Evolutionary conservation across 2,113 vertebrate genomes (phyloP).

Genomic region (Tychaedon coryphoeus): DNA sequence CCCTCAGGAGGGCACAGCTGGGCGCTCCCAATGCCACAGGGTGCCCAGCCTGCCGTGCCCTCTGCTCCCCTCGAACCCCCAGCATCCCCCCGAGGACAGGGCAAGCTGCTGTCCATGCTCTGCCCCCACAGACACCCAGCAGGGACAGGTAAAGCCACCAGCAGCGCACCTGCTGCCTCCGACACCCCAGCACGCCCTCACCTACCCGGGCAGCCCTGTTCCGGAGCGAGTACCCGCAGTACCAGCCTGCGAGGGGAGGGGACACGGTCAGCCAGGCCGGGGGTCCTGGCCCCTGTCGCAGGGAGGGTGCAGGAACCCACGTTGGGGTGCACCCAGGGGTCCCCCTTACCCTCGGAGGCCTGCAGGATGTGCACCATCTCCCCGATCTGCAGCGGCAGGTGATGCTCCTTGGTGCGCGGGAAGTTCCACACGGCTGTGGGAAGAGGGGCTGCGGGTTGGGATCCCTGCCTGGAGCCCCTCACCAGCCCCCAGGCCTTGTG

Average conservation of each 20-base stretch:
- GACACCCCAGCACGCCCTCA: neutral
- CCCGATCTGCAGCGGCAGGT: slow-evolving; percentile 56
- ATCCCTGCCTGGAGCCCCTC: neutral
- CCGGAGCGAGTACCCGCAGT: slow-evolving; percentile 45
- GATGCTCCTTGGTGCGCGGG: slow-evolving; percentile 13
- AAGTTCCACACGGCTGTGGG: slow-evolving; percentile 57
- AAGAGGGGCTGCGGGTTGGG: neutral
- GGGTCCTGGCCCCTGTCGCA: fast-evolving
- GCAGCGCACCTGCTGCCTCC: fast-evolving
- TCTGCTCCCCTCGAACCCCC: fast-evolving
- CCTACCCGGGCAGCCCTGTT: slow-evolving; percentile 52
- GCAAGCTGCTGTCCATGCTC: fast-evolving
- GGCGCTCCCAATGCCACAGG: neutral
- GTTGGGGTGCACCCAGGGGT: fast-evolving
- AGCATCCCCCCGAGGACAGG: too few species aligned
- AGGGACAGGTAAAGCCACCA: neutral
- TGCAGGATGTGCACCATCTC: slow-evolving; percentile 57
- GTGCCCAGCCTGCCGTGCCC: fast-evolving
- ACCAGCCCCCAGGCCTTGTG: neutral
- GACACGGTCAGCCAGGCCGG: fast-evolving
- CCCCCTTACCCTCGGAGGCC: slow-evolving; percentile 26
- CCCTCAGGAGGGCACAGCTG: fast-evolving
- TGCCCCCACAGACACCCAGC: fast-evolving
- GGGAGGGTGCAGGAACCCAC: fast-evolving
- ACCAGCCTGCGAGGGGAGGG: slow-evolving; percentile 47